Evolutionary conservation across 2,113 vertebrate species (phyloP), one percentile per base, ranked within the genome.

Genomic region (Leiothrix lutea): DNA sequence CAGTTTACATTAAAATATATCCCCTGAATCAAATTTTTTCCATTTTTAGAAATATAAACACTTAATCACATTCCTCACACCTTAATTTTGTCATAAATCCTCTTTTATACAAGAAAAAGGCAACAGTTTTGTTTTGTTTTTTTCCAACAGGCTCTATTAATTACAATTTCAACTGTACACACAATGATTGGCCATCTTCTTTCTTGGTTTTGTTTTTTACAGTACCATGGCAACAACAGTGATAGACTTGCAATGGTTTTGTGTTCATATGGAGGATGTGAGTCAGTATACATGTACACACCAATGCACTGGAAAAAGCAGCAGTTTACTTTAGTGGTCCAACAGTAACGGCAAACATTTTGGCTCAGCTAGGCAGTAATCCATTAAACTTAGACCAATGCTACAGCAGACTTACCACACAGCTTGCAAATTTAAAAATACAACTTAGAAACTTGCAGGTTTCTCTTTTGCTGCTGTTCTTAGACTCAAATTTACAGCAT

Each of bases 41-140:
- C 98, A 98, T 98, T 98, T 96, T 98, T 98, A 99, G 98, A 98
- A 99, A 99, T 99, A 99, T 99, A 99, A 99, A 99, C 99, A 99
- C 98, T 98, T 98, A 98, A 98, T 98, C 98, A 99, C 98, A 99
- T 99, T 99, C 98, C 98, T 99, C 98, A 98, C 98, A 98, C 97
- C 97, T 98, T 98, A 98, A 98, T 98, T 98, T 98, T 98, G 96
- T 99, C 98, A 99, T 99, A 99, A 99, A 99, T 98, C 99, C 98
- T 99, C 99, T 99, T 99, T 99, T 99, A 98, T 99, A 99, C 99
- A 99, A 99, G 99, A 98, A 99, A 99, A 99, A 99, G 99, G 99
- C 99, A 99, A 99, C 99, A 99, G 99, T 97, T 98, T 99, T 96
- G 98, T 96, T 8, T 50, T 77, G 66, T 80, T 71, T 84, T 85